Conservation (phyloP, 2,888 invertebrate species). For the Eucera pruinosa region DNA sequence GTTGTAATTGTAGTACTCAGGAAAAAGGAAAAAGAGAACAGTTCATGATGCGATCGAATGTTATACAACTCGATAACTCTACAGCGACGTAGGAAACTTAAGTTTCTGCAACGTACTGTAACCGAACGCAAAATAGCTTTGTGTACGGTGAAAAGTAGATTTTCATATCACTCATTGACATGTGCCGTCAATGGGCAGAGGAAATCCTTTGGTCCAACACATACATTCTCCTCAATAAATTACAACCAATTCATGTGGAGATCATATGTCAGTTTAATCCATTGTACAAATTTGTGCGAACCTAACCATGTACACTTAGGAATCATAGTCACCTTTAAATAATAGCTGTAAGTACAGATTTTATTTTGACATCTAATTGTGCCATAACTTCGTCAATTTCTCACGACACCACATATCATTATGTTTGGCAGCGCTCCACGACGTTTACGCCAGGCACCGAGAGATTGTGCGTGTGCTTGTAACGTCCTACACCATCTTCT, state of each 20-base stretch:
- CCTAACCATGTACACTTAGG: conserved; percentile 34
- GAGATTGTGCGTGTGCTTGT: conserved; percentile 95
- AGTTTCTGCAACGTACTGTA: conserved; percentile 82
- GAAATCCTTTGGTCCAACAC: conserved; percentile 69
- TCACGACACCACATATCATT: conserved; percentile 92
- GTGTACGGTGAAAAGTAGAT: conserved; percentile 53
- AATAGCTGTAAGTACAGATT: conserved; percentile 34
- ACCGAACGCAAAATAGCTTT: conserved; percentile 47
- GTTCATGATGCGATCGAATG: conserved; percentile 25
- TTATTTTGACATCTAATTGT: conserved; percentile 33
- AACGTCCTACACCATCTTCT: conserved; percentile 95
- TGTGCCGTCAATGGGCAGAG: conserved; percentile 47
- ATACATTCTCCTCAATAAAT: conserved; percentile 57
- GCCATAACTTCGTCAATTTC: conserved; percentile 71
- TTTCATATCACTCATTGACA: conserved; percentile 59
- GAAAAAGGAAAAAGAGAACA: conserved; percentile 63
- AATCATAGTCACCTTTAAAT: conserved; percentile 43
- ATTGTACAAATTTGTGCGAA: conserved; percentile 16
- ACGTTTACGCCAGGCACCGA: conserved; percentile 96
- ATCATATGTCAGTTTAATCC: conserved; percentile 47
- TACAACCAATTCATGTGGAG: conserved; percentile 55
- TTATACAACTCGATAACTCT: conserved; percentile 61
- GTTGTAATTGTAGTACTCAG: conserved; percentile 63
- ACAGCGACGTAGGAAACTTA: conserved; percentile 81
- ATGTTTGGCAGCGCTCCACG: conserved; percentile 98